Conservation (phyloP, 2,113 vertebrate species). For the Phylloscopus trochilus region DNA sequence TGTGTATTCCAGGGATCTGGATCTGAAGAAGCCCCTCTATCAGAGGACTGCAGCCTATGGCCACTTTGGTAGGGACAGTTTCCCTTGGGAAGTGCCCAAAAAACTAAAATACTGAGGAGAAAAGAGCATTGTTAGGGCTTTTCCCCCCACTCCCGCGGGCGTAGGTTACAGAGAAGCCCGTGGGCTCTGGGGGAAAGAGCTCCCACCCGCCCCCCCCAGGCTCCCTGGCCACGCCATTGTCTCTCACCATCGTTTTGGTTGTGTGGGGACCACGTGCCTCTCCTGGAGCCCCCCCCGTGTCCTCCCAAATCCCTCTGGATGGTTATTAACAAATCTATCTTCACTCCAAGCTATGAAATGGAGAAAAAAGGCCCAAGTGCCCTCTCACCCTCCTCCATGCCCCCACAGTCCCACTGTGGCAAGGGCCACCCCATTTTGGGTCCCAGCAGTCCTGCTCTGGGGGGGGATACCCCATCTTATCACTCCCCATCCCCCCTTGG, state of each 20-base stretch:
- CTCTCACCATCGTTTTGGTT: conserved; percentile 67
- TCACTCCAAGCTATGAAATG: neutral
- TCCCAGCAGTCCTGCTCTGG: neutral
- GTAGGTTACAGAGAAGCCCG: conserved; percentile 97
- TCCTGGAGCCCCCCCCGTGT: neutral
- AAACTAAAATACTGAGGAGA: conserved; percentile 87
- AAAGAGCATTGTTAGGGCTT: conserved; percentile 81
- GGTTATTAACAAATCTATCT: neutral
- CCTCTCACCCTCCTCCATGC: neutral
- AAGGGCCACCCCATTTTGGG: neutral
- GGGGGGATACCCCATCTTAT: neutral
- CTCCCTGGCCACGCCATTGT: conserved; percentile 34
- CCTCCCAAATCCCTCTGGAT: neutral
- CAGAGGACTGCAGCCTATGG: conserved; percentile 98
- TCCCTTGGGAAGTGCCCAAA: conserved; percentile 97
- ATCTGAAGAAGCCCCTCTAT: conserved; percentile 98
- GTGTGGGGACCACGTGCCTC: conserved; percentile 71
- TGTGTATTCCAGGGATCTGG: conserved; percentile 99
- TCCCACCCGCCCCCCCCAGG: conserved; percentile 34
- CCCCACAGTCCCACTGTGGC: neutral
- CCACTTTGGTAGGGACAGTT: conserved; percentile 97
- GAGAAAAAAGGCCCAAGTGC: neutral
- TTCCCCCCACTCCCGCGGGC: conserved; percentile 87
- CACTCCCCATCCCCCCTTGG: neutral
- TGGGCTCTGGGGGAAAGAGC: conserved; percentile 84